Conservation (phyloP, 2,797 vertebrate species). For the Hyperoplus lanceolatus region DNA sequence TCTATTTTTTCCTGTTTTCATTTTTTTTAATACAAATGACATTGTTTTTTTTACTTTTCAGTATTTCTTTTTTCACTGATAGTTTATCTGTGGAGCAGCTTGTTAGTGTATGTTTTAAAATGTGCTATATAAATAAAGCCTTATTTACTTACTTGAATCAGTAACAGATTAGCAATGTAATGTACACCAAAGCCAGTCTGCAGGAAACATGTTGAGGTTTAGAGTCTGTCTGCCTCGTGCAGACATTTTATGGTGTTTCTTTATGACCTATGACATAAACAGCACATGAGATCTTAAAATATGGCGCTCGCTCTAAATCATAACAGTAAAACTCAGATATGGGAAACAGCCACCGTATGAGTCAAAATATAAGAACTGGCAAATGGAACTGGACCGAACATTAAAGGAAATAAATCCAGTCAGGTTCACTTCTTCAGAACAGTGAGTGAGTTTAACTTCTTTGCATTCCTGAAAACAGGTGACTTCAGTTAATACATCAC, state of each 20-base stretch:
- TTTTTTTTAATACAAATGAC: no score
- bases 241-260: conserved; percentile 61
- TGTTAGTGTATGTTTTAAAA: no score
- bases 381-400: conserved; percentile 5
- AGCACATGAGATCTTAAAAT: conserved; percentile 65
- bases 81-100: no score
- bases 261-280: conserved; percentile 66
- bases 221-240: conserved; percentile 36
- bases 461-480: conserved; percentile 44
- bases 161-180: no score
- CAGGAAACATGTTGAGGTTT: conserved; percentile 30
- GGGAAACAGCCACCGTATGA: conserved; percentile 36
- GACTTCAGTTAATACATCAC: conserved; percentile 53
- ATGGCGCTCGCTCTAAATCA: conserved; percentile 29
- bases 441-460: conserved; percentile 9
- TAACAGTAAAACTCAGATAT: conserved; percentile 44
- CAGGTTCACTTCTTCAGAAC: no score
- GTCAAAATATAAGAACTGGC: conserved; percentile 23
- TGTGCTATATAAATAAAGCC: no score
- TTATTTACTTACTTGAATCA: no score
- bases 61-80: no score
- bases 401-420: not conserved
- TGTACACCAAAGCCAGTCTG: conserved; percentile 28
- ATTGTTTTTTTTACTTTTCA: no score
- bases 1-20: no score